phyloP scores from a whole-genome alignment of 2,797 vertebrate genomes.

The Labroides dimidiatus region DNA sequence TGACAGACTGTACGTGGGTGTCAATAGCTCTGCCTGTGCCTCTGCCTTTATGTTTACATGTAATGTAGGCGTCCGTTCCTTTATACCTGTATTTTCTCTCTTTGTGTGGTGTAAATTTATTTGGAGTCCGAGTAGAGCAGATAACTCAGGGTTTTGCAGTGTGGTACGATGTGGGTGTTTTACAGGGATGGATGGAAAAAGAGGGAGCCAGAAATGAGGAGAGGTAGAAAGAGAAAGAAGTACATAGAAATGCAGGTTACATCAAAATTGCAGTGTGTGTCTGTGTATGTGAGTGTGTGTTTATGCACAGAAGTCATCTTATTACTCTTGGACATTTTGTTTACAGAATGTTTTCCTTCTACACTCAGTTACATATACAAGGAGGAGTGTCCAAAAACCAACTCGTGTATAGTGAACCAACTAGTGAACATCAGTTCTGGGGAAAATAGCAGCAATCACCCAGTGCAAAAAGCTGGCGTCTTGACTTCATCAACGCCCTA shows the following conservation, averaged over 20 bases:
- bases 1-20: conserved; percentile 76
- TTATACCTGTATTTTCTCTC: conserved; percentile 63
- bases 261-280: background rate
- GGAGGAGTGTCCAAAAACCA: background rate
- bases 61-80: conserved; percentile 55
- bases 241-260: conserved; percentile 29
- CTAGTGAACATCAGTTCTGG: background rate
- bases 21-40: conserved; percentile 61
- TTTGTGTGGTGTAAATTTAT: conserved; percentile 38
- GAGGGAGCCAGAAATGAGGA: conserved; percentile 20
- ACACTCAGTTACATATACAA: background rate
- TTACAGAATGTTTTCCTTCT: background rate
- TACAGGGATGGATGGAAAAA: conserved; percentile 40
- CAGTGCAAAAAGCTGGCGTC: too few species aligned
- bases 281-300: background rate
- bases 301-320: background rate
- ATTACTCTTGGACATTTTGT: background rate
- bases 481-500: too few species aligned
- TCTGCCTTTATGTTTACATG: conserved; percentile 57
- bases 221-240: conserved; percentile 15
- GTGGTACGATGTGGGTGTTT: conserved; percentile 50
- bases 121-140: conserved; percentile 35
- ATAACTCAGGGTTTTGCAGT: conserved; percentile 41
- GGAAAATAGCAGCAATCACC: background rate
- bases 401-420: background rate